These are phyloP conservation scores for Tyto alba DNA, from an alignment of 2,113 vertebrate genomes.

Conservation along the genomic window DNA sequence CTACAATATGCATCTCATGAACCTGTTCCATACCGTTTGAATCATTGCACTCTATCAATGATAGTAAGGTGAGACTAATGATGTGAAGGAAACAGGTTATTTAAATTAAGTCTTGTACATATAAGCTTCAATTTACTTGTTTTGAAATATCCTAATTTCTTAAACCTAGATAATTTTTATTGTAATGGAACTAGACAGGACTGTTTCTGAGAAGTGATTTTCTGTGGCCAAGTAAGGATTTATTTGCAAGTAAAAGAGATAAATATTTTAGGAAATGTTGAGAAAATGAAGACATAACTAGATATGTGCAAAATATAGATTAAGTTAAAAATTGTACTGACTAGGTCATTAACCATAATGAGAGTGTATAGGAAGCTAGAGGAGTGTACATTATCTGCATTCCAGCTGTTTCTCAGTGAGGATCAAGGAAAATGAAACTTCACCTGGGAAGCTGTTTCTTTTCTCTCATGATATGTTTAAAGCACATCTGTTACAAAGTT, in stretches of 20 bases:
- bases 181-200: background rate
- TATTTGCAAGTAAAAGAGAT: background rate
- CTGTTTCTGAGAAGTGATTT: background rate
- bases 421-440: background rate
- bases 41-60: background rate
- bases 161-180: background rate
- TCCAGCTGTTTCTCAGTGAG: background rate
- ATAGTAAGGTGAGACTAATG: background rate
- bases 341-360: constrained; percentile 2
- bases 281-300: background rate
- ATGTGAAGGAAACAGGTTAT: background rate
- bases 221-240: background rate
- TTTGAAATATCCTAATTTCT: background rate
- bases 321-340: background rate
- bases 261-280: background rate
- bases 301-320: background rate
- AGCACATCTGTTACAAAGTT: background rate
- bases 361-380: background rate
- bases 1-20: background rate
- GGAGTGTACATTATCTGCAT: background rate
- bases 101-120: background rate
- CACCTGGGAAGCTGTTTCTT: background rate
- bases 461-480: background rate
- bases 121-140: background rate
- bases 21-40: background rate